Base-by-base conservation (phyloP, 2,113 vertebrate species). In the Chaetura pelagica region DNA sequence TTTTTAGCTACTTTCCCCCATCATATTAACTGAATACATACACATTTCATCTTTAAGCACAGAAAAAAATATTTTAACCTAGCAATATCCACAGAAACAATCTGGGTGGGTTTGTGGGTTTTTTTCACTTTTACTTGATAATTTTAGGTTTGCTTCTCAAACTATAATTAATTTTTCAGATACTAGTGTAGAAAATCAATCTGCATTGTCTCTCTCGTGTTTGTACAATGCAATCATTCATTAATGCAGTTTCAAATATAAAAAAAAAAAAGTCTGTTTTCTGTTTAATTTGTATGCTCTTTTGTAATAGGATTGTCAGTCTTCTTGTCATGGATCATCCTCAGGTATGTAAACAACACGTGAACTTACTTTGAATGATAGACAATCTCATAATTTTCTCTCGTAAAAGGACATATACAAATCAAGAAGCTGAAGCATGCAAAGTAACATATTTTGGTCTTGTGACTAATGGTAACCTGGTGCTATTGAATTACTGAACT, bases 401-500 rank as follows among this genome's bases (percentile, higher is more conserved):
- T 94, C 57, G 26, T 94, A 97, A 97, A 97, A 97, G 96, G 97
- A 96, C 97, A 97, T 94, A 97, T 97, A 98, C 97, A 98, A 98
- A 98, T 98, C 98, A 97, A 97, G 88, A 91, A 98, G 96, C 87
- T 97, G 98, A 98, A 98, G 97, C 97, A 97, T 97, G 91, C 89
- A 97, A 96, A 98, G 95, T 95, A 98, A 97, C 98, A 97, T 98
- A 98, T 98, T 98, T 98, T 95, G 97, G 97, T 99, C 98, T 98
- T 97, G 98, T 99, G 98, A 99, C 98, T 98, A 99, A 99, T 97
- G 97, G 98, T 98, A 99, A 99, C 98, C 98, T 98, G 97, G 98
- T 98, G 98, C 98, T 98, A 98, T 98, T 98, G 98, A 99, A 98
- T 99, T 99, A 99, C 98, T 98, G 98, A 99, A 99, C 98, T 99